Base-by-base conservation (phyloP, 2,888 invertebrate genomes). In the Eledone cirrhosa region DNA sequence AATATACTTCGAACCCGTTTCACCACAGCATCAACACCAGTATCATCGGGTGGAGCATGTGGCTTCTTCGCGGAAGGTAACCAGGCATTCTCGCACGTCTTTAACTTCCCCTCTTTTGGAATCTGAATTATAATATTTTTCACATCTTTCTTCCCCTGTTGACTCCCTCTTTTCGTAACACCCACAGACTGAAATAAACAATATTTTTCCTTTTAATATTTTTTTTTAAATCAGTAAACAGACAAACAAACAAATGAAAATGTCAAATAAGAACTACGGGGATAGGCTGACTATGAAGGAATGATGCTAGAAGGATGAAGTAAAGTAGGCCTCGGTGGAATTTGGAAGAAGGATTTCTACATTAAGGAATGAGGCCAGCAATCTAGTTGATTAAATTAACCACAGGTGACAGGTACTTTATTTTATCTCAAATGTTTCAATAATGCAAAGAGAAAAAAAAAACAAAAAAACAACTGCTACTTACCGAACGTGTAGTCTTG, bases 61-160 rank as follows among this genome's bases (percentile, higher is more conserved):
- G 22, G 22, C 19, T 11, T 13, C n/a, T 4, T 19, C 1, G 16
- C 0, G 13, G 2, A 33, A 1, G 72, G 41, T 2, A 33, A 31
- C 72, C 72, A 72, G 33, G 72, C 72, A 72, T 72, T 72, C 5
- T 72, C 72, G 19, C 72, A 41, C 11, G 72, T 72, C 41, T 41
- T 31, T 4, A 72, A 14, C 41, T 72, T 72, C 7, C 19, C 41
- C 2, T 72, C 72, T 72, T 14, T 72, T 72, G 72, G 72, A 72
- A 72, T 72, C n/a, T 72, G 72, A 41, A 72, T 72, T 2, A n/a
- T 72, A 72, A 72, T 72, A 31, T 72, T 72, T 33, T 72, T 72
- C 33, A 72, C 72, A 3, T 72, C 72, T n/a, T 72, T 72, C 22
- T 72, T 72, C 3, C 72, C 72, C 19, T 72, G 72, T 29, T 72